Base-by-base conservation (phyloP, 2,888 invertebrate genomes). In the Galerucella pusilla region DNA sequence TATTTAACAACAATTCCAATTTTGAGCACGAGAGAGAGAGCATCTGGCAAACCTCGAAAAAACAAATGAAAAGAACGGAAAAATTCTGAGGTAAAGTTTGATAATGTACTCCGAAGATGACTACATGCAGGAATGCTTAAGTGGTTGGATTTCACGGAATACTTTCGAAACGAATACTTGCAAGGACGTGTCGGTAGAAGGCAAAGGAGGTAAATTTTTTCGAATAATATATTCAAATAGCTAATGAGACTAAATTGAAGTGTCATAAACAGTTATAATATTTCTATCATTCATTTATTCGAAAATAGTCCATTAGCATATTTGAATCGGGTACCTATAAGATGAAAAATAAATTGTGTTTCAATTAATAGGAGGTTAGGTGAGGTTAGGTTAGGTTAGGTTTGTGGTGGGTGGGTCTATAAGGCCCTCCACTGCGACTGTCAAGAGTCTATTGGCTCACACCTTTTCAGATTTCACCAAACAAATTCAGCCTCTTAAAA, bases 61-160 rank as follows among this genome's bases (percentile, higher is more conserved):
- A 54, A 68, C 59, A 68, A 68, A 68, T 68, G 59, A 57, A 57
- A 67, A 67, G 67, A 42, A 42, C 35, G 46, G 25, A 67, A 68
- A 63, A 28, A 63, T 63, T 63, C 63, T 63, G 35, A 63, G 63
- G 63, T 63, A 67, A 65, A 35, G 68, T 74, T 68, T 69, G 74
- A 74, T 74, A 74, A 74, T 74, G 74, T 63, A 54, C 65, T 74
- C 69, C 57, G 64, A 65, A 74, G 74, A 69, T 69, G 69, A 69
- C 68, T 71, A 61, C 67, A 73, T 73, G 75, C 77, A 75, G 64
- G 72, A 75, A 70, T 72, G 64, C 68, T 76, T 71, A 75, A 79
- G 77, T 77, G 77, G 74, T 67, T 64, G 35, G 35, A 42, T 42
- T 42, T 42, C 76, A 69, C 71, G 52, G 75, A 68, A 74, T 68